Evolutionary conservation across 2,113 vertebrate species (phyloP).

Genomic region (Platysteira castanea): DNA sequence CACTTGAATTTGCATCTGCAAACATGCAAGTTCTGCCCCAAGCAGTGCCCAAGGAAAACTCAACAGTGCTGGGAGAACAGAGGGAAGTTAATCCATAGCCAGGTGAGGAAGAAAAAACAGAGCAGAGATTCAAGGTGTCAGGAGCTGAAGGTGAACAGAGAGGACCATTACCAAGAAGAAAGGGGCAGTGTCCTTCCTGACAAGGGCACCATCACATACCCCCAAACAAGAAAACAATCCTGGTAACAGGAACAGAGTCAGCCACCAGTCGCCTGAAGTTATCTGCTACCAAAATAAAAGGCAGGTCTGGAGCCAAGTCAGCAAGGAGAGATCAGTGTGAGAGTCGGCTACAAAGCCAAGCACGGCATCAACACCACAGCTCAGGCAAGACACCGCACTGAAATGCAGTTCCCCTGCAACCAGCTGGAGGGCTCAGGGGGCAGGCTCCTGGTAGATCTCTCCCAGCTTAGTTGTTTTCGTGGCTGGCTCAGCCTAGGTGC

Average conservation of each 20-base stretch:
- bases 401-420: accelerated
- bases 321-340: background rate
- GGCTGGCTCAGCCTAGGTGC: background rate
- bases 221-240: background rate
- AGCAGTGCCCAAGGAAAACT: background rate
- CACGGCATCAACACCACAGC: too few relatives aligned
- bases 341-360: background rate
- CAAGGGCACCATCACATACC: too few relatives aligned
- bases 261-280: background rate
- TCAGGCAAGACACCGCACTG: background rate
- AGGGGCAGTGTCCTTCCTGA: background rate
- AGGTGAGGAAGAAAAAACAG: background rate
- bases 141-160: background rate
- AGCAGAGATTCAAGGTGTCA: accelerated
- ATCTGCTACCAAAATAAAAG: background rate
- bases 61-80: background rate
- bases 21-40: background rate
- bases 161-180: background rate
- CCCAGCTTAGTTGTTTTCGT: background rate
- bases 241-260: background rate
- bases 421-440: too few relatives aligned
- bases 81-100: background rate
- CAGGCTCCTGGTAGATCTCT: accelerated
- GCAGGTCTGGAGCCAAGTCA: background rate
- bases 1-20: background rate